phyloP scores from a whole-genome alignment of 2,888 invertebrate genomes.

The Calameuta idolon region DNA sequence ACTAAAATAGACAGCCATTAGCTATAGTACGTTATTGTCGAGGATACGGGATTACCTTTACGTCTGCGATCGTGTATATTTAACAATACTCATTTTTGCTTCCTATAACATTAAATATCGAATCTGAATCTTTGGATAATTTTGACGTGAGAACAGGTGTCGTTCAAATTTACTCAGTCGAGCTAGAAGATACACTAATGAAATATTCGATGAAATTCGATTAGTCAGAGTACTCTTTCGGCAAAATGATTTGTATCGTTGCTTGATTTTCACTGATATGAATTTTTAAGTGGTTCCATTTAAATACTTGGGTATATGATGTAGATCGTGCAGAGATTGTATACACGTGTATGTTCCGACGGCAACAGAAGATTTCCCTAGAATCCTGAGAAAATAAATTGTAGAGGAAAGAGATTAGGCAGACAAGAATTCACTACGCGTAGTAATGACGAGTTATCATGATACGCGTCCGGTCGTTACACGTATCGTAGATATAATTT shows the following conservation, averaged over 20 bases:
- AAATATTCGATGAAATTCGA: background rate
- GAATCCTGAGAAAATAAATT: background rate
- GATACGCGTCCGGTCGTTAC: background rate
- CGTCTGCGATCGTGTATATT: background rate
- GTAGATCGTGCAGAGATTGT: background rate
- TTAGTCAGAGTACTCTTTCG: background rate
- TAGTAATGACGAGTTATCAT: background rate
- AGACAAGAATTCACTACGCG: background rate
- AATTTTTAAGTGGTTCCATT: too few relatives aligned
- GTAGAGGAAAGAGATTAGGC: background rate
- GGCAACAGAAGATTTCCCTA: background rate
- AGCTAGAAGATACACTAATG: background rate
- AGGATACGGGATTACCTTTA: background rate
- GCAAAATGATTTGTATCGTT: background rate
- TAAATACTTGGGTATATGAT: too few relatives aligned
- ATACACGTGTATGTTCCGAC: background rate
- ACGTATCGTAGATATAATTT: background rate
- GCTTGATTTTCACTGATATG: background rate
- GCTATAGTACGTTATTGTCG: slow-evolving; percentile 28
- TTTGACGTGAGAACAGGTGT: too few relatives aligned
- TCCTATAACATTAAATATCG: background rate
- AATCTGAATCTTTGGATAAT: background rate
- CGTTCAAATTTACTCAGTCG: too few relatives aligned
- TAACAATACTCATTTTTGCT: background rate
- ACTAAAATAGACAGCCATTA: slow-evolving; percentile 33